A percentile compares a stretch with the other conserved stretches of the same genome.
Conservation (phyloP, 2,113 vertebrate genomes). For the Dicentrarchus labrax region DNA sequence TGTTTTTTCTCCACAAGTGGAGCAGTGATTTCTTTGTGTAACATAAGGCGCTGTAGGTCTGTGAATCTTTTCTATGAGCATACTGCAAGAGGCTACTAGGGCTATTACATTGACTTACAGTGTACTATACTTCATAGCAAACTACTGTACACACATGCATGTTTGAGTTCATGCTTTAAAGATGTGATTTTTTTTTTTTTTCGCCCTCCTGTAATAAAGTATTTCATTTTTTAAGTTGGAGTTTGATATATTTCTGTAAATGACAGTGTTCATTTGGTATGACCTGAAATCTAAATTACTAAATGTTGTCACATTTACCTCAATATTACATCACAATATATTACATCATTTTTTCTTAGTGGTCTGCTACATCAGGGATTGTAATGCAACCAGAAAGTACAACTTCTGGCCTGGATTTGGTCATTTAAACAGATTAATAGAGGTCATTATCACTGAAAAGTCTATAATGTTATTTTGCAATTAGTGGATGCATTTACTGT, state of each 20-base stretch:
- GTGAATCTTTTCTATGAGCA: constrained; percentile 49
- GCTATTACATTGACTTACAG: constrained; percentile 33
- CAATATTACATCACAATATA: background rate
- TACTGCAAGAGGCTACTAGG: constrained; percentile 54
- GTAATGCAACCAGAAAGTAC: background rate
- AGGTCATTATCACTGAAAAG: background rate
- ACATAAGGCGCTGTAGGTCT: constrained; percentile 34
- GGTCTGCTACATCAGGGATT: background rate
- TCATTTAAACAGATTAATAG: background rate
- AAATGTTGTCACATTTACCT: background rate
- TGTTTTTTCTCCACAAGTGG: constrained; percentile 14
- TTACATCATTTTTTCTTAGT: background rate
- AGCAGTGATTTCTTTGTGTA: constrained; percentile 12
- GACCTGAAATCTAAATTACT: background rate
- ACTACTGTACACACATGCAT: constrained; percentile 73
- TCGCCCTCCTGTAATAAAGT: constrained; percentile 55
- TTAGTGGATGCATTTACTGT: too few relatives aligned
- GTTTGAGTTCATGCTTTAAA: constrained; percentile 57
- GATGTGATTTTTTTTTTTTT: constrained; percentile 40
- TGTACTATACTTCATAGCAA: constrained; percentile 44
- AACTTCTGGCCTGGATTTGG: background rate
- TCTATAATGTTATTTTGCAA: background rate
- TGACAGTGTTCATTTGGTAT: background rate
- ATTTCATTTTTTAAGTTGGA: constrained; percentile 39
- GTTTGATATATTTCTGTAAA: background rate